Evolutionary conservation across 1,140 invertebrate species (phyloP), one percentile per base, ranked within the genome.

Genomic region (Catajapyx aquilonaris): DNA sequence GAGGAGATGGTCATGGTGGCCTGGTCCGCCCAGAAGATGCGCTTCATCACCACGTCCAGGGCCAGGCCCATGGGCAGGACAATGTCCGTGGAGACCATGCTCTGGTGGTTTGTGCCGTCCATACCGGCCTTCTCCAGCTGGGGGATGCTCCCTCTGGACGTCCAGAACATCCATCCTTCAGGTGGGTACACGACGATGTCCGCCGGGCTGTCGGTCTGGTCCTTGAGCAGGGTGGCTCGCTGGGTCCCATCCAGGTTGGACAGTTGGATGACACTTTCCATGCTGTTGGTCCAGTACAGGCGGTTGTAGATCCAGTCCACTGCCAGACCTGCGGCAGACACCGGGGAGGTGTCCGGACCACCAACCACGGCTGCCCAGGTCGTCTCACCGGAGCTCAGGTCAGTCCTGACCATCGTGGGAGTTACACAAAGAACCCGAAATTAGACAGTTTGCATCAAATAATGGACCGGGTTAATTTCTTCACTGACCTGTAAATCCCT

Each of bases 271-370:
- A 42, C 54, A 41, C 66, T 56, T 4, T 49, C 48, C 5, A 55
- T 60, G 28, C 60, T 59, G 41, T 66, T 62, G 4, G 63, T 68
- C 66, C 66, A 69, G 51, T 71, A 72, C 3, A 72, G 47, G 38
- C 68, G 56, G 15, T 58, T 52, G 50, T 71, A 60, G 11, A 73
- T 51, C 69, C 69, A 72, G 48, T 72, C 69, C 32, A 69, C 54
- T 21, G 68, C 65, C 15, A 73, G 42, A 20, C 65, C 67, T 53
- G 71, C 67, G 4, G 67, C 60, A 20, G 55, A 63, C 10, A 49
- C 50, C n/a, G n/a, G n/a, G n/a, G n/a, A n/a, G n/a, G n/a, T n/a
- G n/a, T n/a, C n/a, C n/a, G n/a, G n/a, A n/a, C n/a, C n/a, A n/a
- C n/a, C n/a, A n/a, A n/a, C n/a, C n/a, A n/a, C n/a, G n/a, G n/a